These are phyloP conservation scores for Myrmecophaga tridactyla DNA, from an alignment of 2,113 vertebrate genomes.

Conservation along the genomic window DNA sequence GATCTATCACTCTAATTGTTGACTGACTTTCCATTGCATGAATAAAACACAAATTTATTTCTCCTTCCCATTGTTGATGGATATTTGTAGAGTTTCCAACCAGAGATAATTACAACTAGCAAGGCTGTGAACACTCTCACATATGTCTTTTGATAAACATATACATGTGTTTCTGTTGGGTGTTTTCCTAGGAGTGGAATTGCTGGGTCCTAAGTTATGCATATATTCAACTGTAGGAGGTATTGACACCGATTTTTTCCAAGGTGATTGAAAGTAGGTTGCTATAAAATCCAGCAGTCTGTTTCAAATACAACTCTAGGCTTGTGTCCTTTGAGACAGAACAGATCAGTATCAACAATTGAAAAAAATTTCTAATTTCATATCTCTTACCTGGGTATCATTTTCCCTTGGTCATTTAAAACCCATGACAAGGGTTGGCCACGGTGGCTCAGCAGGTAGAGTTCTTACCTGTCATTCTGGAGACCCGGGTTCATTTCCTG, in stretches of 20 bases:
- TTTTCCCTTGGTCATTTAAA: not conserved
- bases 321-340: not conserved
- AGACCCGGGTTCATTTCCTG: too few relatives aligned
- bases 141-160: not conserved
- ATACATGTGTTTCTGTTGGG: not conserved
- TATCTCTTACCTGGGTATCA: not conserved
- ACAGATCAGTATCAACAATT: not conserved
- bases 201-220: not conserved
- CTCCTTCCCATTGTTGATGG: not conserved
- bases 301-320: not conserved
- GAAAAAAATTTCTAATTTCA: constrained; percentile 30
- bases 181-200: not conserved
- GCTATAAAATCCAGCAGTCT: not conserved
- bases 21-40: not conserved
- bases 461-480: too few relatives aligned
- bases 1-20: not conserved
- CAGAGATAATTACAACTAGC: not conserved
- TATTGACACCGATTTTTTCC: not conserved
- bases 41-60: not conserved
- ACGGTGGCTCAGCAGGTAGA: too few relatives aligned
- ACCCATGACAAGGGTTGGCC: too few relatives aligned
- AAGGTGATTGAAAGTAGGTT: not conserved
- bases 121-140: not conserved
- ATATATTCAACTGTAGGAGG: not conserved
- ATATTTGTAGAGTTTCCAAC: not conserved